These are phyloP conservation scores for Palythoa caribaeorum DNA, from an alignment of 92 coral and sea anemone genomes.

Conservation along the genomic window DNA sequence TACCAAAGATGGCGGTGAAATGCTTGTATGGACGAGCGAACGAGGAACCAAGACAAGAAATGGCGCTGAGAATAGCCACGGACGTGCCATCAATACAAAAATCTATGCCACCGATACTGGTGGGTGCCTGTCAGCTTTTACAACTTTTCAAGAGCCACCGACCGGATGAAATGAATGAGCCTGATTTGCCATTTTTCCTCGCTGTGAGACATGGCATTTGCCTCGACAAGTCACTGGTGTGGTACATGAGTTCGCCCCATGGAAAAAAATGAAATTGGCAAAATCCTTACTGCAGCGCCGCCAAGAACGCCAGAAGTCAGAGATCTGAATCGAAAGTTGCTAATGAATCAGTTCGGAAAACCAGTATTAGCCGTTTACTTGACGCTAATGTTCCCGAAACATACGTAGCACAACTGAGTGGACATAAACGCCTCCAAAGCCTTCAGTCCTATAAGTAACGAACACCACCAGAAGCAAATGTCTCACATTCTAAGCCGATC, in stretches of 20 bases:
- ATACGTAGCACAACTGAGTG: slow-evolving; percentile 60
- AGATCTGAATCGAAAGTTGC: slow-evolving; percentile 42
- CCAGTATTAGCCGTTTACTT: slow-evolving; percentile 50
- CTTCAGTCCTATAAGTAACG: slow-evolving; percentile 45
- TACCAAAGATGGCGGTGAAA: slow-evolving; percentile 54
- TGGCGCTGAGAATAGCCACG: slow-evolving; percentile 60
- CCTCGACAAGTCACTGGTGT: background rate
- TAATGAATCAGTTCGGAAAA: slow-evolving; percentile 60
- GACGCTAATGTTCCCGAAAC: slow-evolving; percentile 50
- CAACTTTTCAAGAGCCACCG: slow-evolving; percentile 64
- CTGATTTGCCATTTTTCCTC: slow-evolving; percentile 71
- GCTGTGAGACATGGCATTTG: slow-evolving; percentile 49
- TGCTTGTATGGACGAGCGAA: slow-evolving; percentile 48
- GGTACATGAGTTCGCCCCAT: slow-evolving; percentile 66
- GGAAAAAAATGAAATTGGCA: slow-evolving; percentile 70
- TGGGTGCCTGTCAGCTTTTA: slow-evolving; percentile 65
- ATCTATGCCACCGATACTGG: slow-evolving; percentile 61
- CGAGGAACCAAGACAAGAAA: slow-evolving; percentile 67
- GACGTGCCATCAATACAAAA: slow-evolving; percentile 59
- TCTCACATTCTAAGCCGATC: too few species aligned
- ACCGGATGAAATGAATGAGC: slow-evolving; percentile 66
- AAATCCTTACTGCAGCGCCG: slow-evolving; percentile 56
- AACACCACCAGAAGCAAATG: slow-evolving; percentile 54
- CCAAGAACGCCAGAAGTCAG: slow-evolving; percentile 52
- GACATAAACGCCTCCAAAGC: slow-evolving; percentile 55